A percentile compares a stretch with the other conserved stretches of the same genome.
Evolutionary conservation across 1,140 invertebrate genomes (phyloP).

Genomic region (Cotesia vestalis): DNA sequence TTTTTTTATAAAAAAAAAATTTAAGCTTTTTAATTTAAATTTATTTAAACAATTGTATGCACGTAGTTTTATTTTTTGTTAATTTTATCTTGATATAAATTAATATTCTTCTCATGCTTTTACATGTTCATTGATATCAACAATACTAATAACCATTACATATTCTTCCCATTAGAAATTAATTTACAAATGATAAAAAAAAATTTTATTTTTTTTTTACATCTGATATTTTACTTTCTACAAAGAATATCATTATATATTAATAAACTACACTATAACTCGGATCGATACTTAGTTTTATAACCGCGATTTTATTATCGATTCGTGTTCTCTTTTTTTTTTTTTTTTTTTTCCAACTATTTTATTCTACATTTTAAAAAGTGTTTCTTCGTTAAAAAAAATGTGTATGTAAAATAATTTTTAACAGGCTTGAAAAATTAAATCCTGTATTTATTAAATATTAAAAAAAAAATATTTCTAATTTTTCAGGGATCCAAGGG

Average conservation of each 20-base stretch:
- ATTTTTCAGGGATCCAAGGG: conserved; percentile 72
- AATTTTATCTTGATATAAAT: not conserved
- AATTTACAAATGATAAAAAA: no score
- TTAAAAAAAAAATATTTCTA: conserved; percentile 33
- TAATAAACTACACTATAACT: not conserved
- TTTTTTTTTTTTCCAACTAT: not conserved
- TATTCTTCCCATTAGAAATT: no score
- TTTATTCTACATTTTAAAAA: not conserved
- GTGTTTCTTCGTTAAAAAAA: not conserved
- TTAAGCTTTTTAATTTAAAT: no score
- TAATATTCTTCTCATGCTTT: conserved; percentile 1
- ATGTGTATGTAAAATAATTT: not conserved
- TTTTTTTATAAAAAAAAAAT: no score
- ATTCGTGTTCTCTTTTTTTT: not conserved
- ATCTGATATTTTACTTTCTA: no score
- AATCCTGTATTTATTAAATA: not conserved
- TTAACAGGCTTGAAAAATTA: no score
- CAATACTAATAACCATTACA: not conserved
- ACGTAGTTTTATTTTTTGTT: no score
- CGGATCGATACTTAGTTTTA: conserved; percentile 14
- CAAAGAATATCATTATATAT: no score
- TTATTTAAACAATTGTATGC: no score
- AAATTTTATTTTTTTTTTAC: not conserved
- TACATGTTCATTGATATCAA: not conserved
- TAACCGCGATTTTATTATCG: conserved; percentile 1